Evolutionary conservation across 2,888 invertebrate species (phyloP), one percentile per base, ranked within the genome.

Genomic region (Colostygia pectinataria): DNA sequence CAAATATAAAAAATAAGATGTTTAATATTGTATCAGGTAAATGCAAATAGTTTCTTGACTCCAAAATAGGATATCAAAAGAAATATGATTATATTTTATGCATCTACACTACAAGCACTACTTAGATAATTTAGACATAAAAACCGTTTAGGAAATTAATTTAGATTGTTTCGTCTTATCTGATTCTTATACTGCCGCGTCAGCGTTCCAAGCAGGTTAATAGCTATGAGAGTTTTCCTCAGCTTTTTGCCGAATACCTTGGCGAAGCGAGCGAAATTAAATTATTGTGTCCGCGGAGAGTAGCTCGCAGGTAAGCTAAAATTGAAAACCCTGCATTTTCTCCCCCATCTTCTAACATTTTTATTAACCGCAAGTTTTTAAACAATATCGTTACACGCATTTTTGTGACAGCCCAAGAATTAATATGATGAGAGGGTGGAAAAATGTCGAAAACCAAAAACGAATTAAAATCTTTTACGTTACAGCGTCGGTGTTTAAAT

Each of bases 221-320:
- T 74, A 74, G 74, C 77, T 79, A 81, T 83, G 81, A 77, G 79
- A 83, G 72, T 73, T 81, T 72, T 66, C 55, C 70, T 73, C 73
- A 58, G 68, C 70, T 78, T 84, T 79, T 80, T 80, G 77, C 57
- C 66, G 66, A 78, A 80, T 77, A 76, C 63, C 68, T 68, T 68
- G 70, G 61, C 66, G 66, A 75, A 75, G 78, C 74, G 73, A 77
- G 70, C 55, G 63, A 79, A 79, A 83, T 83, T 74, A 78, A 81
- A 82, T 83, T 78, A 82, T 80, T 74, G 63, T 71, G 71, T 66
- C 72, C 63, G 65, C 63, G 52, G 53, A 58, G 65, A n/a, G 6
- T 1, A 27, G 3, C 59, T 60, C 57, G 52, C 71, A 76, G 77
- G 74, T 75, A 65, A 66, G 67, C 57, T 48, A 60, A 66, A 75